Conservation (phyloP, 2,888 invertebrate species). For the Drosophila kanekoi region DNA sequence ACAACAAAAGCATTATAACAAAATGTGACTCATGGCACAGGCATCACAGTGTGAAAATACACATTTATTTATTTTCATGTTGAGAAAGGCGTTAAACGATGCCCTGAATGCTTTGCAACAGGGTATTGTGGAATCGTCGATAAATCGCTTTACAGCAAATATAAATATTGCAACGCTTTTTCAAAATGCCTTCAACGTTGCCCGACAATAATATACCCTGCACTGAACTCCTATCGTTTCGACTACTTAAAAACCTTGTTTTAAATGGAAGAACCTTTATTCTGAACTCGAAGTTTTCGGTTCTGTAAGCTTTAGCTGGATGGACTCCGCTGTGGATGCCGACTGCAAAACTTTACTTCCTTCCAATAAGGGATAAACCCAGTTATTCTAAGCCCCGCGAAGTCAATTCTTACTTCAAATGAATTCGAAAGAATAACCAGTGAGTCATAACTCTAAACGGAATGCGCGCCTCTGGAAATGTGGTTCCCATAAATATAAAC, state of each 20-base stretch:
- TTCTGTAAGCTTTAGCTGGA: too few species aligned
- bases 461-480: neutral
- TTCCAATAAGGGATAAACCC: neutral
- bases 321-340: too few species aligned
- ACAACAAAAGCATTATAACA: slow-evolving; percentile 28
- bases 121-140: slow-evolving; percentile 9
- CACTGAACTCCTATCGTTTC: too few species aligned
- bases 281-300: too few species aligned
- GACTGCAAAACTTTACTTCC: too few species aligned
- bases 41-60: slow-evolving; percentile 32
- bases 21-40: slow-evolving; percentile 49
- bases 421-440: neutral
- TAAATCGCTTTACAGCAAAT: slow-evolving; percentile 7
- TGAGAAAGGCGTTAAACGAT: slow-evolving; percentile 41
- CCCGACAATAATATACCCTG: too few species aligned
- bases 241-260: too few species aligned
- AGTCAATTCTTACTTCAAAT: slow-evolving; percentile 5
- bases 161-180: slow-evolving; percentile 4
- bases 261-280: too few species aligned
- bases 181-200: neutral
- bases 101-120: slow-evolving; percentile 3
- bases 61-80: slow-evolving; percentile 28
- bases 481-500: slow-evolving; percentile 5
- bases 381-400: slow-evolving; percentile 3
- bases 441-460: slow-evolving; percentile 12